phyloP scores from a whole-genome alignment of 2,888 invertebrate species.

The Hypomecis punctinalis region DNA sequence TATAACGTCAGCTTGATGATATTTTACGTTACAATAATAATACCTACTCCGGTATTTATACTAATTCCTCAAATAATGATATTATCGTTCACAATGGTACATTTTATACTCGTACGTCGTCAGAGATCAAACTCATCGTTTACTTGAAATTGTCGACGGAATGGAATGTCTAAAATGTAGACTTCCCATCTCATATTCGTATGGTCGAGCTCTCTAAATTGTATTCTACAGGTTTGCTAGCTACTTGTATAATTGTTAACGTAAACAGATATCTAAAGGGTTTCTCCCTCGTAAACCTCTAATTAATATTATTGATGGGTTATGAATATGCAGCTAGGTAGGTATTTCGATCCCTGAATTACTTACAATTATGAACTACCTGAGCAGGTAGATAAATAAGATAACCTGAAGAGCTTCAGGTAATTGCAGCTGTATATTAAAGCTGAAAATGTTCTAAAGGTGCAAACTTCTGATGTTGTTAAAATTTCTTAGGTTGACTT shows the following conservation, averaged over 20 bases:
- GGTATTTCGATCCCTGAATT: no score
- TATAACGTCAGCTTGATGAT: slow-evolving; percentile 39
- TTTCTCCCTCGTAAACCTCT: no score
- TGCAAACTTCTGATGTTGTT: not conserved
- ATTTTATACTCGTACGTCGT: slow-evolving; percentile 24
- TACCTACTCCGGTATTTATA: slow-evolving; percentile 31
- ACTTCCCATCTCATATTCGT: no score
- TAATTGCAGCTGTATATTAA: not conserved
- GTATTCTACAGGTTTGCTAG: slow-evolving; percentile 6
- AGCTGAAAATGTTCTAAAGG: not conserved
- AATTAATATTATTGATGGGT: no score
- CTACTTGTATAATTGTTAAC: no score
- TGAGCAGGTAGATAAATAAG: not conserved
- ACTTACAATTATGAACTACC: no score
- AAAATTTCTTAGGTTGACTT: not conserved
- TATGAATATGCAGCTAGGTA: no score
- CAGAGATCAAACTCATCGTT: slow-evolving; percentile 42
- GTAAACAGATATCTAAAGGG: no score
- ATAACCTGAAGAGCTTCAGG: not conserved
- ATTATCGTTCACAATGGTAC: slow-evolving; percentile 30
- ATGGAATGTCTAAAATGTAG: slow-evolving; percentile 59
- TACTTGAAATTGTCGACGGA: slow-evolving; percentile 57
- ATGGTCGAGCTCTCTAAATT: slow-evolving; percentile 60
- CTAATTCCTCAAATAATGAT: slow-evolving; percentile 42
- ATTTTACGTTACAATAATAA: slow-evolving; percentile 38